A percentile compares a stretch with the other conserved stretches of the same genome.
Evolutionary conservation across 2,888 invertebrate species (phyloP).

Genomic region (Xestia ashworthii): DNA sequence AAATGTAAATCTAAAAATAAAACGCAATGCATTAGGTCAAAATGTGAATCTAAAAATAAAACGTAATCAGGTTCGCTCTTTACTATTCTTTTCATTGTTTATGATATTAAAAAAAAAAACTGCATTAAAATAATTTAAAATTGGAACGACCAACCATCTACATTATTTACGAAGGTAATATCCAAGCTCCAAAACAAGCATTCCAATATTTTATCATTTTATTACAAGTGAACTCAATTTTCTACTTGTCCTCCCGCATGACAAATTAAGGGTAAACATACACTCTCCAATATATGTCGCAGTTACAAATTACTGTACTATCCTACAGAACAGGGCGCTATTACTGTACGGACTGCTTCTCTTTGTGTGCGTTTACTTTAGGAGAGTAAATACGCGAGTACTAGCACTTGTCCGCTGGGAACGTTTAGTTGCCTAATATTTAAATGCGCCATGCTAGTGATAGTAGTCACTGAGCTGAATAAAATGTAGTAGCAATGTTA

Average conservation of each 20-base stretch:
- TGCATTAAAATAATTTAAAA: background rate
- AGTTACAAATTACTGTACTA: conserved; percentile 41
- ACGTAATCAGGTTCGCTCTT: too few species aligned
- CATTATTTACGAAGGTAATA: background rate
- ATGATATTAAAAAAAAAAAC: background rate
- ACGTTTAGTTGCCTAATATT: conserved; percentile 34
- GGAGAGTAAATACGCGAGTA: conserved; percentile 32
- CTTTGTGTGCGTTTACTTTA: conserved; percentile 24
- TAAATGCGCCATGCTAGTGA: conserved; percentile 4
- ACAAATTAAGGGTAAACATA: conserved; percentile 29
- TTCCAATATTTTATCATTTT: conserved; percentile 6
- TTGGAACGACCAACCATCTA: background rate
- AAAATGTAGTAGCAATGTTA: background rate
- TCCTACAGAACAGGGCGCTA: conserved; percentile 28
- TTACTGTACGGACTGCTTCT: conserved; percentile 20
- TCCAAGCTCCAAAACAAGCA: background rate
- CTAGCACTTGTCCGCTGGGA: background rate
- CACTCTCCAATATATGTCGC: background rate
- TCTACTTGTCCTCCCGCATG: background rate
- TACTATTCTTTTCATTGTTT: too few species aligned
- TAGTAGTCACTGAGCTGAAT: background rate
- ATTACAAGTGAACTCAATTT: conserved; percentile 2
- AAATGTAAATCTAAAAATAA: too few species aligned
- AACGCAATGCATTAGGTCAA: too few species aligned
- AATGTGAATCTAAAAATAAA: too few species aligned